Evolutionary conservation across 2,113 vertebrate genomes (phyloP).

Genomic region (Phrynocephalus versicolor): DNA sequence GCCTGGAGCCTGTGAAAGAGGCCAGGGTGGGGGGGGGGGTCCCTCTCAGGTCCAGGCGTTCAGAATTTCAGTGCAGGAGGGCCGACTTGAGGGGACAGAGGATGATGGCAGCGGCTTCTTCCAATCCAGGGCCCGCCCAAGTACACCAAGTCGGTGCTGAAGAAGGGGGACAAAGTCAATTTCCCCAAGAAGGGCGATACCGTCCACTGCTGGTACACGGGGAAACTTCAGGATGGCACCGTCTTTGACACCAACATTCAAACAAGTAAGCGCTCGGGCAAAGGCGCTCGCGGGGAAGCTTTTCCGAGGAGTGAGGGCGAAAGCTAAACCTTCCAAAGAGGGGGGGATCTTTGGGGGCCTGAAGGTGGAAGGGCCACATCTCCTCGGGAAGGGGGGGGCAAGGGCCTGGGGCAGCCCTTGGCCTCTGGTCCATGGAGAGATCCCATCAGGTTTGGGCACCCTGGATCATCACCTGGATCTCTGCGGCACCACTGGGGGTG

Average conservation of each 20-base stretch:
- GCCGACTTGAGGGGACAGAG: too few relatives aligned
- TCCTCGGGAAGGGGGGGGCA: background rate
- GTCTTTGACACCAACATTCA: slow-evolving; percentile 95
- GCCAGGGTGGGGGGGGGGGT: background rate
- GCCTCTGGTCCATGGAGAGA: background rate
- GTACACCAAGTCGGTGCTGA: slow-evolving; percentile 87
- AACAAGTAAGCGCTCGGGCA: slow-evolving; percentile 72
- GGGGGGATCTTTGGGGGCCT: background rate
- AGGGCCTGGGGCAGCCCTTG: too few relatives aligned
- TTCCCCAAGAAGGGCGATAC: slow-evolving; percentile 94
- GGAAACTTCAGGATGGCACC: slow-evolving; percentile 90
- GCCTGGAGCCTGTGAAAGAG: background rate
- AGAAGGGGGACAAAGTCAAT: slow-evolving; percentile 95
- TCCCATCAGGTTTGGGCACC: background rate
- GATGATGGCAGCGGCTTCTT: background rate
- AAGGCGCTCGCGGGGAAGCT: fast-evolving
- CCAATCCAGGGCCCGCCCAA: slow-evolving; percentile 86
- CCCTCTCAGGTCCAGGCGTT: too few relatives aligned
- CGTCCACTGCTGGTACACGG: slow-evolving; percentile 97
- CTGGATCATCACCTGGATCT: too few relatives aligned
- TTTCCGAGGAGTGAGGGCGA: background rate
- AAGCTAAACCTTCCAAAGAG: background rate
- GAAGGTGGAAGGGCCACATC: background rate
- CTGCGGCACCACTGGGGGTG: too few relatives aligned
- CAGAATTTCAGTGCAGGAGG: too few relatives aligned